phyloP scores from a whole-genome alignment of 2,888 invertebrate genomes.

The Sclerodermus sp. region DNA sequence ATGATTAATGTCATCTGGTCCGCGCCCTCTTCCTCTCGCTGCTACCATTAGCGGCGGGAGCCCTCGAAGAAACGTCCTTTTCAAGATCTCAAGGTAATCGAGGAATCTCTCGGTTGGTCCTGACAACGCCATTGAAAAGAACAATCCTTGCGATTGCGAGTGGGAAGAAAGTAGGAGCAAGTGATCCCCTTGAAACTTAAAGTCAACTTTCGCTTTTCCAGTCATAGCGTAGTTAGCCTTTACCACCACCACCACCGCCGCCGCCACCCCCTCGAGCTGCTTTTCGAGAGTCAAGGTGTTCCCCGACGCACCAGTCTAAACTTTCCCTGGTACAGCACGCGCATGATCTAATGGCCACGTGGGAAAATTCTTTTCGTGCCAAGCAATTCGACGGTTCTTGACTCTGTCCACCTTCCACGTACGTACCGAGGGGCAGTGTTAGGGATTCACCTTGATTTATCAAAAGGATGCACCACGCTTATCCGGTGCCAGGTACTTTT shows the following conservation, averaged over 20 bases:
- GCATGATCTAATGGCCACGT: slow-evolving; percentile 52
- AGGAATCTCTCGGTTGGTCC: no score
- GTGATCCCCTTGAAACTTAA: slow-evolving; percentile 51
- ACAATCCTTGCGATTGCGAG: slow-evolving; percentile 11
- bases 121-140: no score
- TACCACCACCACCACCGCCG: slow-evolving; percentile 2
- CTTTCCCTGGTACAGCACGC: slow-evolving; percentile 33
- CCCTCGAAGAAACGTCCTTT: no score
- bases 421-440: no score
- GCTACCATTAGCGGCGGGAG: no score
- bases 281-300: neutral
- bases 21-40: slow-evolving; percentile 10
- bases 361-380: slow-evolving; percentile 43
- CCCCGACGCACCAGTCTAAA: slow-evolving; percentile 39
- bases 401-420: no score
- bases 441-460: no score
- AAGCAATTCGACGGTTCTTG: neutral
- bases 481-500: no score
- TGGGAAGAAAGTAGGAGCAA: neutral
- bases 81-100: no score
- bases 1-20: slow-evolving; percentile 38
- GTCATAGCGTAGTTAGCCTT: slow-evolving; percentile 13
- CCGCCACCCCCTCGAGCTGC: neutral
- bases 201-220: slow-evolving; percentile 52
- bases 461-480: no score